These are phyloP conservation scores for Taenaris catops DNA, from an alignment of 2,888 invertebrate species.

Conservation along the genomic window DNA sequence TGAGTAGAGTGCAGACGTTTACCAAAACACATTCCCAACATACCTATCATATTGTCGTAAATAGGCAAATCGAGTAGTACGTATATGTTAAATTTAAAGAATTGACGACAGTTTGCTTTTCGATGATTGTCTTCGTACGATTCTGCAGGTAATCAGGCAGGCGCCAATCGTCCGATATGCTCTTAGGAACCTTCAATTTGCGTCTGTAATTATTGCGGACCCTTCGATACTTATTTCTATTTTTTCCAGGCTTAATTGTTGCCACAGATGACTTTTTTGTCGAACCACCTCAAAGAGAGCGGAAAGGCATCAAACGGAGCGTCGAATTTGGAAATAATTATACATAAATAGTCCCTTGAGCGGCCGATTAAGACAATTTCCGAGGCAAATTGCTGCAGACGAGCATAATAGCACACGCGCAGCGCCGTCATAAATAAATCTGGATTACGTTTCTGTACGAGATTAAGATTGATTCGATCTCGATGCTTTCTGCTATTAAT, in stretches of 20 bases:
- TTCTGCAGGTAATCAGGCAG: constrained; percentile 61
- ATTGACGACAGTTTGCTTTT: constrained; percentile 10
- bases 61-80: too few relatives aligned
- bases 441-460: constrained; percentile 78
- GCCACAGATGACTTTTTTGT: constrained; percentile 80
- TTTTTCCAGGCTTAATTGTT: constrained; percentile 77
- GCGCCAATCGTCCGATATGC: constrained; percentile 63
- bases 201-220: constrained; percentile 79
- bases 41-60: too few relatives aligned
- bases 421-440: constrained; percentile 76
- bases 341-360: constrained; percentile 81
- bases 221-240: constrained; percentile 79
- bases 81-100: too few relatives aligned
- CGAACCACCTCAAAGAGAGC: constrained; percentile 78
- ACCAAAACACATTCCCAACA: too few relatives aligned
- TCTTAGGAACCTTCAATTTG: constrained; percentile 76
- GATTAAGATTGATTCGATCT: constrained; percentile 79
- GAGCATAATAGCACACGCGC: constrained; percentile 78
- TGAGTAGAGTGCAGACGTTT: too few relatives aligned
- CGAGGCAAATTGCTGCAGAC: constrained; percentile 79
- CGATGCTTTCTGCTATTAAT: constrained; percentile 75
- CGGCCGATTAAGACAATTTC: constrained; percentile 80
- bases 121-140: constrained; percentile 45
- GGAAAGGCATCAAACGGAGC: constrained; percentile 79
- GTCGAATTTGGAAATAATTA: constrained; percentile 81